phyloP scores from a whole-genome alignment of 2,113 vertebrate species.

The Gadus macrocephalus region DNA sequence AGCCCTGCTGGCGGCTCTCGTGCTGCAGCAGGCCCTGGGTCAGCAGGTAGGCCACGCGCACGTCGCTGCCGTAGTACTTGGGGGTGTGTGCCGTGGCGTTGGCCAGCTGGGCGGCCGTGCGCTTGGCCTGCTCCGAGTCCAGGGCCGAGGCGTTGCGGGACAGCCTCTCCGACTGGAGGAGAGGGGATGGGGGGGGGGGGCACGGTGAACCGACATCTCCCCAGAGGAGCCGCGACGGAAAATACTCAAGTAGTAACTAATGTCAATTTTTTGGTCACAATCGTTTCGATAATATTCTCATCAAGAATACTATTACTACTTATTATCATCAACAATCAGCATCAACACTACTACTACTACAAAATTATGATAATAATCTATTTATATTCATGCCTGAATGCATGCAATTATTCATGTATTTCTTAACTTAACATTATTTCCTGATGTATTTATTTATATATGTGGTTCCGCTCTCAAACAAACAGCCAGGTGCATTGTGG shows the following conservation, averaged over 20 bases:
- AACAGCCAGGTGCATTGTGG: neutral
- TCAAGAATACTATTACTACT: too few relatives aligned
- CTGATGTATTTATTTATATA: too few relatives aligned
- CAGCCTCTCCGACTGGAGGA: conserved; percentile 76
- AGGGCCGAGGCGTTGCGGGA: conserved; percentile 73
- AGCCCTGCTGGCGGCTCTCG: conserved; percentile 85
- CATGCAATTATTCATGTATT: too few relatives aligned
- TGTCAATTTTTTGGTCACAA: too few relatives aligned
- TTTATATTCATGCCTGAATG: too few relatives aligned
- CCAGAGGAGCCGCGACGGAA: too few relatives aligned
- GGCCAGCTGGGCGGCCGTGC: conserved; percentile 74
- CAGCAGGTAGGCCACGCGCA: conserved; percentile 84
- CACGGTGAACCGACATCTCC: neutral
- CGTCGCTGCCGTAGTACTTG: conserved; percentile 84
- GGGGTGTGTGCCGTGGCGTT: conserved; percentile 77
- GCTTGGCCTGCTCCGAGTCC: conserved; percentile 74
- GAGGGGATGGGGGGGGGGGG: neutral
- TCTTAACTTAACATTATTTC: too few relatives aligned
- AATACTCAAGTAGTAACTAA: too few relatives aligned
- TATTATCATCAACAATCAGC: too few relatives aligned
- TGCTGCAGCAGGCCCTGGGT: conserved; percentile 80
- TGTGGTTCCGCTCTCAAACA: neutral
- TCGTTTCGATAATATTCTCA: too few relatives aligned
- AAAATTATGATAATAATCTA: too few relatives aligned
- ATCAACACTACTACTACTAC: too few relatives aligned